Evolutionary conservation across 2,113 vertebrate genomes (phyloP).

Genomic region (Bambusicola thoracicus): DNA sequence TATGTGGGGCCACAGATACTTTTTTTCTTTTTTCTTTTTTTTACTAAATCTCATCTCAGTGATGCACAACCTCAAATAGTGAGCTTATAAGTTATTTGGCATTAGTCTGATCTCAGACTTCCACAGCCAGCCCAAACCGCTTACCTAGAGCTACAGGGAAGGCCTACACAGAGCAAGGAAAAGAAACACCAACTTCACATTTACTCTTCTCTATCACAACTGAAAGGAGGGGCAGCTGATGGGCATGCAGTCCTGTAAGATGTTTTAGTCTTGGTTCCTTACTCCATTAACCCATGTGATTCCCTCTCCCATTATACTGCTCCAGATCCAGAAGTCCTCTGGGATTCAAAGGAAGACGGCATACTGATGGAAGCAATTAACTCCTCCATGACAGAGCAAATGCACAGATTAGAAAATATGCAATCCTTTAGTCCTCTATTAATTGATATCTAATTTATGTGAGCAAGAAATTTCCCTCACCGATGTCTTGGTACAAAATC

Average conservation of each 20-base stretch:
- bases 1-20: background rate
- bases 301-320: background rate
- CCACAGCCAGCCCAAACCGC: background rate
- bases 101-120: background rate
- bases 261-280: background rate
- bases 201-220: background rate
- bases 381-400: background rate
- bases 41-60: background rate
- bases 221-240: background rate
- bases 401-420: background rate
- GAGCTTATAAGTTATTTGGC: background rate
- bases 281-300: background rate
- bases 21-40: background rate
- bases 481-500: background rate
- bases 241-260: background rate
- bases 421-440: background rate
- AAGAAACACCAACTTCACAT: accelerated
- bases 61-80: background rate
- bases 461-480: background rate
- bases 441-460: background rate
- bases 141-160: background rate
- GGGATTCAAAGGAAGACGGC: background rate
- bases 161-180: background rate
- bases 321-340: background rate
- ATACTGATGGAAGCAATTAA: background rate